Percentiles rank a stretch among this genome's conserved stretches.
Evolutionary conservation across 2,888 invertebrate genomes (phyloP).

Genomic region (Eupithecia subumbrata): DNA sequence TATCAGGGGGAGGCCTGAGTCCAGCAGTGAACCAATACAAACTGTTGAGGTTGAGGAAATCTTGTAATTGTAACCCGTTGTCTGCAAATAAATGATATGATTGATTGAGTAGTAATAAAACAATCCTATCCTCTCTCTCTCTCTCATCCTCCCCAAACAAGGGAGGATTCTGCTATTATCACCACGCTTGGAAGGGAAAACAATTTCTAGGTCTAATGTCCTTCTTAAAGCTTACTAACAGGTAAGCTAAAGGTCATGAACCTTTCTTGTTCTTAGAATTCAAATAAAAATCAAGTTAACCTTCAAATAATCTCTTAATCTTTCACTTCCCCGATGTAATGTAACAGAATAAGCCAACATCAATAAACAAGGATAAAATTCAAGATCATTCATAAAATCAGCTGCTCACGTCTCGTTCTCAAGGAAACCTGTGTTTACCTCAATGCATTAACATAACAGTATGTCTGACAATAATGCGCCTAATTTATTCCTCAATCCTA

Average conservation of each 20-base stretch:
- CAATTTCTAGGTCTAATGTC: background rate
- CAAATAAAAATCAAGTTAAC: slow-evolving; percentile 8
- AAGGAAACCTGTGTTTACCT: slow-evolving; percentile 62
- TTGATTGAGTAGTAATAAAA: no score
- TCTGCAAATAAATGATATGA: no score
- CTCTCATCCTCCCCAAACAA: no score
- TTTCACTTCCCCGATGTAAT: background rate
- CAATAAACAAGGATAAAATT: slow-evolving; percentile 25
- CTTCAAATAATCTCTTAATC: background rate
- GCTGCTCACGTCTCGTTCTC: slow-evolving; percentile 38
- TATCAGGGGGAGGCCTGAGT: no score
- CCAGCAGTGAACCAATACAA: no score
- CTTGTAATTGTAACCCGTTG: no score
- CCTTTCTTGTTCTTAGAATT: background rate
- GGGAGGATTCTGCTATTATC: no score
- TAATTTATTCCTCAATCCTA: slow-evolving; percentile 56
- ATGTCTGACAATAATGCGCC: slow-evolving; percentile 57
- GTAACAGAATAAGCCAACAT: background rate
- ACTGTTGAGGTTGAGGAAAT: no score
- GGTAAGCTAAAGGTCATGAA: background rate
- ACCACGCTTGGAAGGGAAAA: no score
- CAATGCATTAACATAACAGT: slow-evolving; percentile 63
- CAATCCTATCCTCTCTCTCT: no score
- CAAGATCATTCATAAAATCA: slow-evolving; percentile 29
- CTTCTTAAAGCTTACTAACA: background rate